phyloP scores from a whole-genome alignment of 2,888 invertebrate genomes.

The Drepana falcataria region DNA sequence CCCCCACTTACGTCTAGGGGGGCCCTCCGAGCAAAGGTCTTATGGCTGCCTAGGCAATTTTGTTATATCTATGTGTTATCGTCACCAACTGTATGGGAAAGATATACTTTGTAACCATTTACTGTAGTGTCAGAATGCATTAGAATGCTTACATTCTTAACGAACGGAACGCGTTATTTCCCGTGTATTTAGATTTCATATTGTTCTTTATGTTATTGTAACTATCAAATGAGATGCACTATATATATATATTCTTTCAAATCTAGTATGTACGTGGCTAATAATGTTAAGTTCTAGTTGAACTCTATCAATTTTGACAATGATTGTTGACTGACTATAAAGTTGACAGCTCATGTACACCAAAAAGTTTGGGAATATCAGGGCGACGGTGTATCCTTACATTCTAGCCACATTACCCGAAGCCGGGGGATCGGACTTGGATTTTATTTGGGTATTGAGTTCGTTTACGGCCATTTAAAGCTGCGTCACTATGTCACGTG shows the following conservation, averaged over 20 bases:
- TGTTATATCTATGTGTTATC: not conserved
- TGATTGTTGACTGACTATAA: no score
- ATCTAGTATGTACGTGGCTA: no score
- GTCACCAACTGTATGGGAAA: no score
- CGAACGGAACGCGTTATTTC: not conserved
- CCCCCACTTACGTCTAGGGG: constrained; percentile 51
- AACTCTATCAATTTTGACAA: no score
- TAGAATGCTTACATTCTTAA: not conserved
- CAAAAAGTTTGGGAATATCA: no score
- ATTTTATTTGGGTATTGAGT: not conserved
- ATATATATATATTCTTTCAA: no score
- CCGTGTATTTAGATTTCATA: not conserved
- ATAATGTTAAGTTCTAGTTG: no score
- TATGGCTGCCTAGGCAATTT: constrained; percentile 5
- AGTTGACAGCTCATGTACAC: no score
- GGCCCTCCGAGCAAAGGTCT: constrained; percentile 7
- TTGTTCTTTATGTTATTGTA: no score
- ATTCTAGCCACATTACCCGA: not conserved
- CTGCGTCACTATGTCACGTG: not conserved
- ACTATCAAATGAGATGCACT: no score
- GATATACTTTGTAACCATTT: not conserved
- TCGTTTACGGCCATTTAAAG: not conserved
- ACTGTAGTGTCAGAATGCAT: not conserved
- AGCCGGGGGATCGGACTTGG: not conserved
- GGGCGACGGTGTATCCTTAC: no score